Base-by-base conservation (phyloP, 64 coral and sea anemone species). In the Hydrozoanthus tunicans region DNA sequence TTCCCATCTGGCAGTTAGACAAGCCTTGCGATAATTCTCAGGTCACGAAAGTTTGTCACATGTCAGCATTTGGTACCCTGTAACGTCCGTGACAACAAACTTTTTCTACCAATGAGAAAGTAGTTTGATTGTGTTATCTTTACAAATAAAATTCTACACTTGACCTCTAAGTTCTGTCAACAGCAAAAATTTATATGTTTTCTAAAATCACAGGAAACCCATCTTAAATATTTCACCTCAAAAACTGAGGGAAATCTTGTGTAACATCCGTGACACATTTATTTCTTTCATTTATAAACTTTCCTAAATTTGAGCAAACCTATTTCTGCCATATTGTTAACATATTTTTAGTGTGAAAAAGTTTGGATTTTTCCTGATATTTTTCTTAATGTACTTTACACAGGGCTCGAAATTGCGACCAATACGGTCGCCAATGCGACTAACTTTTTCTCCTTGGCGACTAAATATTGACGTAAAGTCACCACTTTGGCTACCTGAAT, bases 1-100 rank as follows among this genome's bases (percentile, higher is more conserved):
- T 43, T 43, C 32, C 32, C 32, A 43, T 43, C 32, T 43, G 32
- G 0, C 32, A 43, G 0, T 43, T 43, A 43, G 32, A 43, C 32
- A 43, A 43, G 32, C 32, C 32, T 43, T 43, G 32, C 32, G 32
- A 43, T 43, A 0, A 43, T 43, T 43, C 32, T 1, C 32, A 43
- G 32, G 32, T 43, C 32, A 43, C 32, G 32, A 78, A 78, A 51
- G 15, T 51, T 26, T 9, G 54, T 80, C 20, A 0, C 58, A 68
- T 68, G 11, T 68, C 65, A 68, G 65, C 65, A 68, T 68, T 89
- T 88, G 90, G 71, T 71, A 71, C 81, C 69, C 65, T 68, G 65
- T 68, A 68, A 68, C 65, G 65, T 68, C 65, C 65, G 65, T 68
- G 65, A 68, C 65, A 14, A 11, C 3, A 7, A 68, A 68, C n/a